Evolutionary conservation across 2,113 vertebrate genomes (phyloP).

Genomic region (Hydrolagus affinis): DNA sequence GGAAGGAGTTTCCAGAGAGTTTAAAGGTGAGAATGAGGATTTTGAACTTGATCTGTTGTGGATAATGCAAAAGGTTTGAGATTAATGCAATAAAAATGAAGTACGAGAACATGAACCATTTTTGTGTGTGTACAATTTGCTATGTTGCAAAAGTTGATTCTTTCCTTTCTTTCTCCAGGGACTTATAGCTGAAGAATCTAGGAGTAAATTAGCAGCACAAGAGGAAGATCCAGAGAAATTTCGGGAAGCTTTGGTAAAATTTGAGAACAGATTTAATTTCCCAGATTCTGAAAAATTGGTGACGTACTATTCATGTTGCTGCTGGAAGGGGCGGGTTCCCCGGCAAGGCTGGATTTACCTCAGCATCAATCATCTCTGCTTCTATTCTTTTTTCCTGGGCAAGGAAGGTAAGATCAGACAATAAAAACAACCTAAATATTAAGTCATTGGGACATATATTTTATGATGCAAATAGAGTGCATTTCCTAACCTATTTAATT

Average conservation of each 20-base stretch:
- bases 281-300: constrained; percentile 84
- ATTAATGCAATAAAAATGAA: not conserved
- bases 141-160: constrained; percentile 32
- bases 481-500: too few relatives aligned
- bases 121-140: not conserved
- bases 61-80: too few relatives aligned
- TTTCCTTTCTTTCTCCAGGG: constrained; percentile 54
- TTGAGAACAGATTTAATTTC: constrained; percentile 80
- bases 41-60: too few relatives aligned
- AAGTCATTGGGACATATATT: not conserved
- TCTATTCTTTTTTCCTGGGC: constrained; percentile 93
- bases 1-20: too few relatives aligned
- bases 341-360: constrained; percentile 94
- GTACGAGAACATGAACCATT: not conserved
- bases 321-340: constrained; percentile 92
- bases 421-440: not conserved
- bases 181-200: constrained; percentile 83
- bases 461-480: too few relatives aligned
- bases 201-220: constrained; percentile 73
- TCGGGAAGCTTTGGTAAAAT: constrained; percentile 78
- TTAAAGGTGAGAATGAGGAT: too few relatives aligned
- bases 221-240: constrained; percentile 86
- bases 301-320: constrained; percentile 88
- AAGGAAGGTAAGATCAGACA: constrained; percentile 70
- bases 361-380: constrained; percentile 90